Conservation (phyloP, 92 coral and sea anemone genomes). For the Galaxea fascicularis region DNA sequence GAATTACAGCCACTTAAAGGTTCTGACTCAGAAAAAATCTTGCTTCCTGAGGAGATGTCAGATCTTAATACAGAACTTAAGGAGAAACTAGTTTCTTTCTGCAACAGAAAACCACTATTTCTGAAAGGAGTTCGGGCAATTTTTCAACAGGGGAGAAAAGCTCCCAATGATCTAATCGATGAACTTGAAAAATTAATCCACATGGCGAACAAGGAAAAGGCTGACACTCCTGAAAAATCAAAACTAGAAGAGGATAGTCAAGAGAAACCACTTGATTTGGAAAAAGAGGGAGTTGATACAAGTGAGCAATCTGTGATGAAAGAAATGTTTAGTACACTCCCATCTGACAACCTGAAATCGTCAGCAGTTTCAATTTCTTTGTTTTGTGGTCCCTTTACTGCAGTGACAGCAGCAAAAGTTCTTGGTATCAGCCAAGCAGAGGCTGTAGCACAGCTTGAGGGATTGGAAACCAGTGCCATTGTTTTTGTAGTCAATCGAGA, state of each 20-base stretch:
- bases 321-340: conserved; percentile 59
- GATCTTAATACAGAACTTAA: neutral
- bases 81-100: neutral
- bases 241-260: neutral
- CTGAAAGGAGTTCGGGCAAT: conserved; percentile 16
- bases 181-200: neutral
- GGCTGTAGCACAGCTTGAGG: conserved; percentile 53
- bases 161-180: neutral
- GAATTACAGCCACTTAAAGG: neutral
- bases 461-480: conserved; percentile 40
- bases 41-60: neutral
- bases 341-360: conserved; percentile 52
- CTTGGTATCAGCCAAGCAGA: conserved; percentile 31
- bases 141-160: conserved; percentile 15
- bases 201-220: neutral
- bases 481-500: conserved; percentile 37
- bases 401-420: conserved; percentile 58
- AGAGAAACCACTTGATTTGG: conserved; percentile 7
- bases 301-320: conserved; percentile 21
- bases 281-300: conserved; percentile 22
- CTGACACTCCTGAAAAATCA: neutral
- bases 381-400: conserved; percentile 64
- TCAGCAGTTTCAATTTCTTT: conserved; percentile 68
- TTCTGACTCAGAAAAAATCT: neutral
- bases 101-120: conserved; percentile 10